Base-by-base conservation (phyloP, 2,113 vertebrate species). In the Salminus brasiliensis region DNA sequence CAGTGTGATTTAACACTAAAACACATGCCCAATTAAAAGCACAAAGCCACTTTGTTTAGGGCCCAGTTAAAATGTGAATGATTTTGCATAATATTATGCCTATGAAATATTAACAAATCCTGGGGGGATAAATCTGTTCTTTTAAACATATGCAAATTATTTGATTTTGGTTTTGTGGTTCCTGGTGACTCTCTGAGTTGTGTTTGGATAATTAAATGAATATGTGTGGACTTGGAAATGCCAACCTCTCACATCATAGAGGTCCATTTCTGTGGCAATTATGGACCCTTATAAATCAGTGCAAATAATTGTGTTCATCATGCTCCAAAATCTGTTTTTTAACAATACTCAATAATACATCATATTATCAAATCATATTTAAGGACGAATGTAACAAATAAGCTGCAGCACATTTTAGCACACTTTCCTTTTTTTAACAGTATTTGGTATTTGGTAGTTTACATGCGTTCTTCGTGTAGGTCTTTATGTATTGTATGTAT, bases 71-170 rank as follows among this genome's bases (percentile, higher is more conserved):
- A 91, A 92, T 90, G 90, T 92, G 89, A 91, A 91, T 92, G 91
- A 92, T 92, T 92, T 92, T 89, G 89, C 89, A 91, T 92, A 91
- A 91, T 92, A 92, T 92, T 91, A 91, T 88, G 88, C 89, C 86
- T 89, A 88, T 92, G 90, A 91, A 91, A 92, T 91, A 92, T 91
- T 90, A 91, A 91, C 90, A 87, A 90, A 90, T 85, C 91, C 88
- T 90, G 16, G 53, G 91, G 91, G 90, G 91, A 77, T 89, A 88
- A 87, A 89, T 90, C 90, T 90, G 88, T 89, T 90, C 89, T 91
- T 91, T 91, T 91, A 90, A 92, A 90, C 91, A 91, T 87, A 92
- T 91, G 90, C 87, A 90, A 89, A 92, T 91, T 87, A 90, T 91
- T 91, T 91, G 90, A 92, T 92, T 93, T 91, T 89, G 90, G 91